Base-by-base conservation (phyloP, 2,888 invertebrate genomes). In the Watsonalla cultraria region DNA sequence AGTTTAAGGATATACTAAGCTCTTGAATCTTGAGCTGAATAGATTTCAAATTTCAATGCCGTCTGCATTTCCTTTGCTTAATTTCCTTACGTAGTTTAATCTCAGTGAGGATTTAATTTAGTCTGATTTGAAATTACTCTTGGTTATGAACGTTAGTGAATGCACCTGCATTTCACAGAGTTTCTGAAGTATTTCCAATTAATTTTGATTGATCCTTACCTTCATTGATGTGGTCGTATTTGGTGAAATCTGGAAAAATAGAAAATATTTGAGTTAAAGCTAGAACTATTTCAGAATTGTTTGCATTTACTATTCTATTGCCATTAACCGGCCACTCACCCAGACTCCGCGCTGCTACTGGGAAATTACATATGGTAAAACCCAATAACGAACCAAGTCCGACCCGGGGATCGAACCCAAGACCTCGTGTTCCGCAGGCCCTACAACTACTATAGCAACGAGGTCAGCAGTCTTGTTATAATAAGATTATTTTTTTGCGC, bases 101-200 rank as follows among this genome's bases (percentile, higher is more conserved):
- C 53, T 61, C 58, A 62, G 62, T 58, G 51, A 52, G 57, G 60
- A 55, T 60, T 70, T 63, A 62, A 65, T 66, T 66, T 56, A 46
- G 59, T 47, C 46, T 24, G 14, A 13, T 48, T 34, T 58, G 61
- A 52, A 65, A 68, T 42, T 42, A 66, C 61, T 60, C 62, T 56
- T 59, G 61, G 58, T 54, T 62, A 61, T 64, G 53, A 48, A 54
- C 37, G 14, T 13, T 14, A 14, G 48, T 42, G 11, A 42, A 8
- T 42, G 42, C 42, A 42, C 9, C 11, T 11, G 42, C 42, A 11
- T 42, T 8, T 42, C 42, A 42, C 5, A 11, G 37, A 37, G 37
- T 37, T 37, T 37, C 5, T 6, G 7, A 37, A 37, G 37, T 37
- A 37, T 37, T 37, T 37, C 37, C 9, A 37, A 37, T 7, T 7